Conservation (phyloP, 2,888 invertebrate genomes). For the Melieria crassipennis region DNA sequence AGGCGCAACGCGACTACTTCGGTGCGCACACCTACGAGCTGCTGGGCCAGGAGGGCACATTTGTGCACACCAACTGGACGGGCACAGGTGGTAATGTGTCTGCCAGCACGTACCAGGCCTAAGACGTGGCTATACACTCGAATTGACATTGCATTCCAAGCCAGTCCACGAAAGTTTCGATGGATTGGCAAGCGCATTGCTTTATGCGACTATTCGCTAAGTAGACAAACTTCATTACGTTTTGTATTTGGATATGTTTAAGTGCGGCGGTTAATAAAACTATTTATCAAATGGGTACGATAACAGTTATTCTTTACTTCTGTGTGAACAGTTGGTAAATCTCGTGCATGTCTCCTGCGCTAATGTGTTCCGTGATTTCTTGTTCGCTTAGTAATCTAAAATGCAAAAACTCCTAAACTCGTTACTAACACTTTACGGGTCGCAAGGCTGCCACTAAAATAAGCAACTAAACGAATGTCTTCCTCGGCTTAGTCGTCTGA, state of each 20-base stretch:
- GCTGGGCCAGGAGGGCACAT: conserved; percentile 83
- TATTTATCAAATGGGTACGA: no score
- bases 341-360: no score
- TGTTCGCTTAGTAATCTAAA: conserved; percentile 17
- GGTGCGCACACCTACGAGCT: conserved; percentile 99
- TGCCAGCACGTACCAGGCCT: conserved; percentile 89
- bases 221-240: no score
- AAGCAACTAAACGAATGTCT: no score
- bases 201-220: no score
- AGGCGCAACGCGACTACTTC: conserved; percentile 98
- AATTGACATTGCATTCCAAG: neutral
- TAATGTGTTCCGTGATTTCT: neutral
- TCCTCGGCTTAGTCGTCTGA: conserved; percentile 36
- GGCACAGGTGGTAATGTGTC: conserved; percentile 97
- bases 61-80: conserved; percentile 99
- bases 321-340: no score
- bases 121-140: conserved; percentile 48
- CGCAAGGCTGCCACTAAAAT: neutral
- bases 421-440: conserved; percentile 8
- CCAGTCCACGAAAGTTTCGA: no score
- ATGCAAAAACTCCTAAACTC: conserved; percentile 10
- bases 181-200: no score
- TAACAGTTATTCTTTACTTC: no score
- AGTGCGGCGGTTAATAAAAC: no score
- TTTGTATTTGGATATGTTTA: no score